Percentiles rank a stretch among this genome's conserved stretches.
Conservation (phyloP, 2,888 invertebrate species). For the Drosophila picticornis region DNA sequence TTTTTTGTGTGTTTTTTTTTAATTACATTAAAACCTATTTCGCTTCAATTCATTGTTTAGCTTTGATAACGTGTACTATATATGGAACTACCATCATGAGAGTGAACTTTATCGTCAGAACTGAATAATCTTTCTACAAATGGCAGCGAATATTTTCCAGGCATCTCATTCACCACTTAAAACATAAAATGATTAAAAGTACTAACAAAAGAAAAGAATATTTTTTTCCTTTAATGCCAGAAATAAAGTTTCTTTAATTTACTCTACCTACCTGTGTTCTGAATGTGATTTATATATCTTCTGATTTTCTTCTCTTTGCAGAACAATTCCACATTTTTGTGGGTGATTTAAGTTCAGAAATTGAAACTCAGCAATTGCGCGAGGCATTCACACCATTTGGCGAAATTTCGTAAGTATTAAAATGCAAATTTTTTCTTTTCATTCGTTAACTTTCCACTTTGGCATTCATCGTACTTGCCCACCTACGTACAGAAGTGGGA, state of each 20-base stretch:
- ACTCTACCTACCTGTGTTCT: neutral
- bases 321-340: constrained; percentile 99
- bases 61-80: too few relatives aligned
- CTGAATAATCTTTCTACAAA: neutral
- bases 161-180: neutral
- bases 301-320: constrained; percentile 86
- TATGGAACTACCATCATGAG: neutral
- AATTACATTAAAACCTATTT: neutral
- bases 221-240: neutral
- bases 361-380: constrained; percentile 98
- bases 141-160: neutral
- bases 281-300: constrained; percentile 20
- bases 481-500: neutral
- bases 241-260: neutral
- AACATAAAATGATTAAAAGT: neutral
- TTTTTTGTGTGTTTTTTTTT: neutral
- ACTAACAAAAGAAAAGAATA: neutral
- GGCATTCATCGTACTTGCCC: constrained; percentile 15
- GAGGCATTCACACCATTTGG: constrained; percentile 99
- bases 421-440: constrained; percentile 71
- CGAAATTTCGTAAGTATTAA: constrained; percentile 96
- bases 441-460: constrained; percentile 47
- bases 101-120: neutral
- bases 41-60: neutral
- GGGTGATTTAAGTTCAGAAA: constrained; percentile 99